These are phyloP conservation scores for Glareola pratincola DNA, from an alignment of 2,113 vertebrate genomes.

Conservation along the genomic window DNA sequence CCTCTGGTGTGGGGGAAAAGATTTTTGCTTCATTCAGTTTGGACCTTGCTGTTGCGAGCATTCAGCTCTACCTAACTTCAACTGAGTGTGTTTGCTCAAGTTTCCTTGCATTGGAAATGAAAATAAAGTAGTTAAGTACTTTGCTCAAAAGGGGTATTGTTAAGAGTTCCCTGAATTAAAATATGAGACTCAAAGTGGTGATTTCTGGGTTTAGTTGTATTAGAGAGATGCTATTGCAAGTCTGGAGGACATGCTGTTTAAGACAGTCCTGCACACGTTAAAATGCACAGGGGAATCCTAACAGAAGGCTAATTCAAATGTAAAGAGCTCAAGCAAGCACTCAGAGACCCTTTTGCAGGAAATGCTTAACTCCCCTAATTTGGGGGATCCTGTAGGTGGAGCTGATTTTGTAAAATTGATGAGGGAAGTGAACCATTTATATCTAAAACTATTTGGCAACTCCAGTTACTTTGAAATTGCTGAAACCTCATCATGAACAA, in stretches of 20 bases:
- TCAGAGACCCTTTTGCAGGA: background rate
- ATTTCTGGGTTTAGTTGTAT: background rate
- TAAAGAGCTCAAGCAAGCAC: background rate
- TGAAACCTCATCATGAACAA: conserved; percentile 20
- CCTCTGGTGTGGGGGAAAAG: background rate
- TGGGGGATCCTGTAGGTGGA: background rate
- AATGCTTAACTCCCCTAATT: background rate
- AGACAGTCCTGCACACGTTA: background rate
- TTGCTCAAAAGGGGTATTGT: background rate
- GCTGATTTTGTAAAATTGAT: conserved; percentile 27
- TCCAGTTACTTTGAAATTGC: conserved; percentile 8
- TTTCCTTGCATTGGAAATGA: background rate
- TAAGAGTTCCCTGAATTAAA: background rate
- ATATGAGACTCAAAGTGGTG: background rate
- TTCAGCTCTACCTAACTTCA: background rate
- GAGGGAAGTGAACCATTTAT: background rate
- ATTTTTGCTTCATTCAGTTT: background rate
- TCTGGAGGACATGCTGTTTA: background rate
- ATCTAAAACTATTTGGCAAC: background rate
- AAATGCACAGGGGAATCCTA: background rate
- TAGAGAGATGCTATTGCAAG: background rate
- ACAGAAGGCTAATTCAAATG: background rate
- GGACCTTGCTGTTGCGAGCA: background rate
- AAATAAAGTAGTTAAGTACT: background rate
- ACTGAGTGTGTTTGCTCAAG: background rate